Percentiles rank a stretch among this genome's conserved stretches.
Evolutionary conservation across 2,888 invertebrate species (phyloP).

Genomic region (Tetragnatha montana): DNA sequence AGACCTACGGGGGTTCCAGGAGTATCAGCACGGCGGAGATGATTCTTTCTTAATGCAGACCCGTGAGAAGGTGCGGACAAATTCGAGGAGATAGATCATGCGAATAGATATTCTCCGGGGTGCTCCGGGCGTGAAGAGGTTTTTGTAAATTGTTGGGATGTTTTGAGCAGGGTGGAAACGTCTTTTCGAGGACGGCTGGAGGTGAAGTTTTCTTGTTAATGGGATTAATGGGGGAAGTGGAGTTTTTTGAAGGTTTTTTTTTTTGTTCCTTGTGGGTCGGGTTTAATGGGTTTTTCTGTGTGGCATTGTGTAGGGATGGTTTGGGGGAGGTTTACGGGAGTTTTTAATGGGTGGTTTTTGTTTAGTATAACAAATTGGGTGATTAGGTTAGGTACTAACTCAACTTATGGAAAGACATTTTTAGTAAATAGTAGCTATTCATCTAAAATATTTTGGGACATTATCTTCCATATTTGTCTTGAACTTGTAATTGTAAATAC

Average conservation of each 20-base stretch:
- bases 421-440: no score
- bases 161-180: not conserved
- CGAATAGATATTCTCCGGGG: conserved; percentile 26
- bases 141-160: not conserved
- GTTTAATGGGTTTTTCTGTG: no score
- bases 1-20: conserved; percentile 27
- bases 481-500: no score
- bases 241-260: not conserved
- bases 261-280: not conserved
- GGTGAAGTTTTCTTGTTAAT: not conserved
- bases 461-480: no score
- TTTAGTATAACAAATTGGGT: no score
- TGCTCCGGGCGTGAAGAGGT: not conserved
- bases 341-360: no score
- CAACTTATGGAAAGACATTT: no score
- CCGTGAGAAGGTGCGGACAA: conserved; percentile 2
- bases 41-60: conserved; percentile 15
- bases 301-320: no score
- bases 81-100: conserved; percentile 38
- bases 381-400: no score
- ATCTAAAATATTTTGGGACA: no score
- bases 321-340: no score
- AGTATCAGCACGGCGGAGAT: not conserved
- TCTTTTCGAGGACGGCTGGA: not conserved
- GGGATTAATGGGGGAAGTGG: not conserved